These are phyloP conservation scores for Poeciliopsis paucimaculata DNA, from an alignment of 2,797 vertebrate genomes.

Conservation along the genomic window DNA sequence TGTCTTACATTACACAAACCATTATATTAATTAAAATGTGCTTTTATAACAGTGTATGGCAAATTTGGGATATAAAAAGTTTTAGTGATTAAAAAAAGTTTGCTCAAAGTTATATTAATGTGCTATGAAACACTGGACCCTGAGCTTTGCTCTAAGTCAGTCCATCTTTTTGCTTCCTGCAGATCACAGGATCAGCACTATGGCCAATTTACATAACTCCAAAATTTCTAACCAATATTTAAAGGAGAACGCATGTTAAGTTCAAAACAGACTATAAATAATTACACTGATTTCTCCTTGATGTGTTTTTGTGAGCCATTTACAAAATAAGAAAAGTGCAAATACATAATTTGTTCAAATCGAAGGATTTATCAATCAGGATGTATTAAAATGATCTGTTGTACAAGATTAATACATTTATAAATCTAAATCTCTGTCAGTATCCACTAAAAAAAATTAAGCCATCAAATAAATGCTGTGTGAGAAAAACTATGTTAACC, in stretches of 20 bases:
- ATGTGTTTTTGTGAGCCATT: not conserved
- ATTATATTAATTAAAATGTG: slow-evolving; percentile 13
- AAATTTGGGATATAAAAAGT: not conserved
- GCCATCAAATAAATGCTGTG: not conserved
- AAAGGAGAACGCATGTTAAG: not conserved
- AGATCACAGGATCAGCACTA: slow-evolving; percentile 54
- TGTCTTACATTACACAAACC: slow-evolving; percentile 15
- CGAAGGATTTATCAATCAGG: not conserved
- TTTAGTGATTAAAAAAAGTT: not conserved
- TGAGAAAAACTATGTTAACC: not conserved
- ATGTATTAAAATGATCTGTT: not conserved
- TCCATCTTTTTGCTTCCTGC: slow-evolving; percentile 67
- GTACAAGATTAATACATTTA: not conserved
- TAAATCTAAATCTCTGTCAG: not conserved
- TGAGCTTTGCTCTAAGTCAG: slow-evolving; percentile 58
- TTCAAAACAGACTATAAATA: not conserved
- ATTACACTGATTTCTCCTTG: not conserved
- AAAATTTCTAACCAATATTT: not conserved
- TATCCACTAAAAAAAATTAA: not conserved
- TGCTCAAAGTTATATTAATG: slow-evolving; percentile 28
- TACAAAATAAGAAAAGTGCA: not conserved
- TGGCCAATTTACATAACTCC: not conserved
- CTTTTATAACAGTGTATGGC: not conserved
- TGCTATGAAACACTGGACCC: slow-evolving; percentile 27
- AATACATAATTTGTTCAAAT: not conserved